Base-by-base conservation (phyloP, 1,140 invertebrate genomes). In the Drosophila cardini region DNA sequence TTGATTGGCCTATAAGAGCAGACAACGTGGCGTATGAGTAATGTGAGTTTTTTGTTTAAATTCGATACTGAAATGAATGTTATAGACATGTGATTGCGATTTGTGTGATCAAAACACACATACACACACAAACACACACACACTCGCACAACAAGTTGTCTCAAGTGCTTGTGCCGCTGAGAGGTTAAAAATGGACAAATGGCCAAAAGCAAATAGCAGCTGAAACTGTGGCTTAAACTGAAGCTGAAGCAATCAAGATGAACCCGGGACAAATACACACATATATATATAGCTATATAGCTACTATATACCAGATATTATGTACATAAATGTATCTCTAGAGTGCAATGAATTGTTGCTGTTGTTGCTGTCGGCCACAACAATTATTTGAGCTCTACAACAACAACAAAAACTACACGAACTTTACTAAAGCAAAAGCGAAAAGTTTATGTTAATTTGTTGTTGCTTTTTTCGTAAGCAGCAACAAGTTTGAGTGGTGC, bases 201-300 rank as follows among this genome's bases (percentile, higher is more conserved):
- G 21, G 38, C 38, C 38, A 10, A 40, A 40, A 43, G 40, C 40
- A 43, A 43, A 15, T n/a, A n/a, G 40, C 40, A 43, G 40, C 56
- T 16, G 45, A 18, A 52, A 21, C 56, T 38, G 69, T 76, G 75
- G 81, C 77, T 85, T 5, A 26, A 26, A 26, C 21, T 26, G 21
- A 26, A 26, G 81, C 76, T 85, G 74, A 56, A 68, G 71, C 79
- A 82, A 86, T 86, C 83, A 78, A 87, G 83, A 86, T 86, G 68
- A 78, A 78, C 55, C 57, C 65, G 34, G 34, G 36, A 50, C 40
- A 53, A 10, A 57, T 34, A 30, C 8, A 60, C 21, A 55, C 21
- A 50, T 42, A 77, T 62, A 63, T 50, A 46, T 42, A 58, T 16
- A 50, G 2, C 18, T 13, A 30, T 11, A 60, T 55, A 21, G 13